Evolutionary conservation across 2,113 vertebrate genomes (phyloP), one percentile per base, ranked within the genome.

Genomic region (Ameiurus melas): DNA sequence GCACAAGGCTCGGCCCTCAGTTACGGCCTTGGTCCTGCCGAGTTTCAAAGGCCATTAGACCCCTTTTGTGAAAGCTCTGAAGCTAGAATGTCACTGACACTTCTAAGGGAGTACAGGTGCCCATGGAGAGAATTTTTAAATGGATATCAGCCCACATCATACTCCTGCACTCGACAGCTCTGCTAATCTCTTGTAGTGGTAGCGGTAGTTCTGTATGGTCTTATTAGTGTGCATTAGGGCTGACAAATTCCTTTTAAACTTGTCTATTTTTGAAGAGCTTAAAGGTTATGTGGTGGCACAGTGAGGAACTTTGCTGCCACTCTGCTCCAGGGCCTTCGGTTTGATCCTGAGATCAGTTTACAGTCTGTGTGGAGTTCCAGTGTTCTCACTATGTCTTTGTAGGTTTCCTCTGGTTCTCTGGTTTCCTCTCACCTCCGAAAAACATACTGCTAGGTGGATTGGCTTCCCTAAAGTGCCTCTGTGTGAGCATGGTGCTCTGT

Each of bases 1-100:
- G 84, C 88, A 78, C 83, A 87, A 85, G 81, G 86, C 85, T 85
- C 53, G 16, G 79, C 43, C 88, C 64, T 87, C 80, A 79, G 82
- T 87, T 87, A 83, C 68, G 53, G 89, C 87, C 84, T 86, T 47
- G 66, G 85, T 86, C 87, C 75, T 86, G 70, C 71, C 22, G 75
- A 57, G 58, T 89, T 89, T 83, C 60, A 84, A 90, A 89, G 75
- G 85, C 78, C 33, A 55, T 87, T 83, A 83, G 57, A 87, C 62
- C 83, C 66, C 43, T 85, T 87, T 87, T 81, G 66, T 85, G 70
- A 89, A 90, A 85, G 75, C 87, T 66, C 85, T 77, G 51, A 57
- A 64, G 86, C 85, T 87, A 87, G 89, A 89, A 87, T 83, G 90
- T 78, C 86, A 89, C 79, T 89, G 90, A 89, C 85, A 85, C n/a